A percentile compares a stretch with the other conserved stretches of the same genome.
Conservation (phyloP, 2,888 invertebrate genomes). For the Siphlonurus alternatus region DNA sequence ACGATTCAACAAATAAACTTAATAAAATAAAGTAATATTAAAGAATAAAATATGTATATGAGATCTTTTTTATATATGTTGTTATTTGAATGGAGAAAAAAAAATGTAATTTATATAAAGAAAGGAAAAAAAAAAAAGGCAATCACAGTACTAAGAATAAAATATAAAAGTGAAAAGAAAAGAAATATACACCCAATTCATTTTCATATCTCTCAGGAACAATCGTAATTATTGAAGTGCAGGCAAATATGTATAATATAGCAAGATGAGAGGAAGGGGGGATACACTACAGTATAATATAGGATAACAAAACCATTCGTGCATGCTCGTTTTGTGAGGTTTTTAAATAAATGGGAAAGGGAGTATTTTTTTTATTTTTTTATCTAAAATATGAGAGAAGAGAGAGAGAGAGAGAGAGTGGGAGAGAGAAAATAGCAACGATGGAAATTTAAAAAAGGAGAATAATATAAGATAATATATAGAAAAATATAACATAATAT, state of each 20-base stretch:
- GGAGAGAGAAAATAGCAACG: too few species aligned
- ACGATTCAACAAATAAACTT: too few species aligned
- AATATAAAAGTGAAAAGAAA: neutral
- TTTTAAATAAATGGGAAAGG: neutral
- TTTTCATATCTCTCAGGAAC: neutral
- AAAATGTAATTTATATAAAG: neutral
- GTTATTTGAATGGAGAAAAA: neutral
- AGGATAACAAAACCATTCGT: neutral
- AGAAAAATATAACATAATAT: too few species aligned
- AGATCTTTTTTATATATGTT: too few species aligned
- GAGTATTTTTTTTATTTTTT: neutral
- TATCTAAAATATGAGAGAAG: neutral
- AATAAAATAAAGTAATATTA: too few species aligned
- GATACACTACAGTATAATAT: neutral
- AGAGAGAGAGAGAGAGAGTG: neutral
- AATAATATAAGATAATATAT: too few species aligned
- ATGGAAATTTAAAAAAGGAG: too few species aligned
- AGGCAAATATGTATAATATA: neutral
- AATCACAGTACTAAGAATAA: neutral
- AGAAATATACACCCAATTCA: neutral
- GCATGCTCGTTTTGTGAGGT: neutral
- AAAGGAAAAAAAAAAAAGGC: neutral
- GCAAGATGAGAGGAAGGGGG: neutral
- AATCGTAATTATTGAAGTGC: conserved; percentile 2
- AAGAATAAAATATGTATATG: too few species aligned